Conservation (phyloP, 2,797 vertebrate genomes). For the Enteromius anoplus region DNA sequence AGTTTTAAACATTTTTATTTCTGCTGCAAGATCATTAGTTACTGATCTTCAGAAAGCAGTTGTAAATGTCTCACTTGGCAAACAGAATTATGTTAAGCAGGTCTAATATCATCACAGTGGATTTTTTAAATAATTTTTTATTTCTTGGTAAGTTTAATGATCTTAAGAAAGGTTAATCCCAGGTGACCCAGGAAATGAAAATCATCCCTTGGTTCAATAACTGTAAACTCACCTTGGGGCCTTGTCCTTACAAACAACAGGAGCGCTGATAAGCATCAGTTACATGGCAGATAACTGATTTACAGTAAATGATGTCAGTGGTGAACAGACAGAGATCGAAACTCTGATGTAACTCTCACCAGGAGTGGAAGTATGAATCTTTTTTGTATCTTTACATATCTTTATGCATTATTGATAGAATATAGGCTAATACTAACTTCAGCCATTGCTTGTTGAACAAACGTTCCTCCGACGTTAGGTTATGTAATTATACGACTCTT, state of each 20-base stretch:
- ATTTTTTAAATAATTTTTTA: not conserved
- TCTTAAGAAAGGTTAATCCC: not conserved
- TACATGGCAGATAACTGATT: not conserved
- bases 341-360: not conserved
- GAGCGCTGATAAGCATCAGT: slow-evolving; percentile 8
- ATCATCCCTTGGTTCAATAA: not conserved
- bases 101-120: not conserved
- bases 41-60: slow-evolving; percentile 12
- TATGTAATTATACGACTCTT: not conserved
- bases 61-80: not conserved
- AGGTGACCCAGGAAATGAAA: not conserved
- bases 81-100: not conserved
- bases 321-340: not conserved
- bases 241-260: not conserved
- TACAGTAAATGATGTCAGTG: not conserved
- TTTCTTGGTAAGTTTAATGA: not conserved
- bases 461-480: not conserved
- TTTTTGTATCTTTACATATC: not conserved
- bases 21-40: not conserved
- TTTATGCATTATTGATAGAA: not conserved
- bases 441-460: not conserved
- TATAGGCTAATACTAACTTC: not conserved
- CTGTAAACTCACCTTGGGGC: not conserved
- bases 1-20: not conserved
- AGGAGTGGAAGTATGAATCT: not conserved